Base-by-base conservation (phyloP, 2,888 invertebrate genomes). In the Marronus borbonicus region DNA sequence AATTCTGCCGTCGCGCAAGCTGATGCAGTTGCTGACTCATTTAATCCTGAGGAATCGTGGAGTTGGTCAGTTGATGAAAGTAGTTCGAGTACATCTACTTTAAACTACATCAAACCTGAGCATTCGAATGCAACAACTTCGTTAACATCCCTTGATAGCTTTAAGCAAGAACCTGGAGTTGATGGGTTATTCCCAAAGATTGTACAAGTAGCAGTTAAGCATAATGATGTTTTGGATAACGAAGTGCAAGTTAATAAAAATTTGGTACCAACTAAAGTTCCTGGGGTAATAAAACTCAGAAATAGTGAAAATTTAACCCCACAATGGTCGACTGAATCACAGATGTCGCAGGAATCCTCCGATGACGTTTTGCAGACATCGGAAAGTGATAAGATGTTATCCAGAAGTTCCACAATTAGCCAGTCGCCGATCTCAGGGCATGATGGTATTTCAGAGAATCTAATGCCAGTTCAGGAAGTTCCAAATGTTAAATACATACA, bases 251-350 rank as follows among this genome's bases (percentile, higher is more conserved):
- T n/a, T 20, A 66, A 68, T 44, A 68, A 79, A 31, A 36, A 49
- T 12, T 52, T 60, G 24, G 58, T 64, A 55, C 28, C 68, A 3
- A 39, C 36, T 3, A 76, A 60, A 31, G 24, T 49, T 3, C 60
- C 64, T 12, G 55, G 75, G 1, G 44, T 76, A 8, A 55, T 52
- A 10, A 84, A 85, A 80, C 83, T 86, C 14, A 84, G 82, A 69
- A 88, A 87, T 83, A 80, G 85, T 39, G 88, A 89, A 14, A 81
- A 82, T 77, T 81, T 86, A 74, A 89, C 92, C 24, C 92, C 92
- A 1, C 92, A 93, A 82, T 93, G 92, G 93, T 93, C 93, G 4
- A 91, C 91, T 76, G 93, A 93, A 85, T 92, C 92, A 50, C 92
- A 93, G 85, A 90, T 92, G 87, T 92, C 92, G 10, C 92, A 92